phyloP scores from a whole-genome alignment of 2,888 invertebrate genomes.

The Xiphydria camelus region DNA sequence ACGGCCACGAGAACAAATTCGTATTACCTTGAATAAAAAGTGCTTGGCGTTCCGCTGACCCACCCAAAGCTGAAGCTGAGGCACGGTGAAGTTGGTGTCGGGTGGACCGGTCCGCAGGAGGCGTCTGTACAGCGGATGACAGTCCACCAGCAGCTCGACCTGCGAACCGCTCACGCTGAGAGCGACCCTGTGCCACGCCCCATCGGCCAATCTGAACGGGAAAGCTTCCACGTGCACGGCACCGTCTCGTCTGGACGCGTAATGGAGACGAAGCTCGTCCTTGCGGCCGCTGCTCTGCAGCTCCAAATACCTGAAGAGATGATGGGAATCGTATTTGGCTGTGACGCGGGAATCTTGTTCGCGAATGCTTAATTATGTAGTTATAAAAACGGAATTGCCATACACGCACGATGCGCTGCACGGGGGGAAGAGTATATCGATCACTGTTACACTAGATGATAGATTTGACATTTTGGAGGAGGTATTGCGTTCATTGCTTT shows the following conservation, averaged over 20 bases:
- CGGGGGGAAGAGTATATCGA: conserved; percentile 13
- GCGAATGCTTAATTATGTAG: too few relatives aligned
- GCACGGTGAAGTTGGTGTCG: conserved; percentile 75
- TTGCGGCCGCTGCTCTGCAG: conserved; percentile 88
- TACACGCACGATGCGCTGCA: conserved; percentile 9
- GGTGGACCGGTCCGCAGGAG: conserved; percentile 72
- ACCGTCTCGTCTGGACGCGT: conserved; percentile 70
- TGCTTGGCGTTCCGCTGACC: conserved; percentile 86
- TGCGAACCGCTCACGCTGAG: conserved; percentile 82
- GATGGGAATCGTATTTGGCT: too few relatives aligned
- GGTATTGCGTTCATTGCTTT: too few relatives aligned
- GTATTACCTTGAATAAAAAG: conserved; percentile 87
- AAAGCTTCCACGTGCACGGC: conserved; percentile 81
- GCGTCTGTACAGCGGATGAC: conserved; percentile 82
- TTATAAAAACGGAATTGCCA: too few relatives aligned
- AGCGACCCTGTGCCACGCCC: conserved; percentile 85
- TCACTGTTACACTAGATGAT: too few relatives aligned
- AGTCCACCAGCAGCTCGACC: conserved; percentile 84
- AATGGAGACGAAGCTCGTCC: conserved; percentile 84
- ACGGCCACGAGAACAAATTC: too few relatives aligned
- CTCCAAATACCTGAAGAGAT: conserved; percentile 82
- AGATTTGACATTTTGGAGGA: too few relatives aligned
- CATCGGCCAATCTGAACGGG: conserved; percentile 84
- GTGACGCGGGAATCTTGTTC: too few relatives aligned
- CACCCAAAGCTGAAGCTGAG: conserved; percentile 78